Base-by-base conservation (phyloP, 2,113 vertebrate genomes). In the Phaethon lepturus region DNA sequence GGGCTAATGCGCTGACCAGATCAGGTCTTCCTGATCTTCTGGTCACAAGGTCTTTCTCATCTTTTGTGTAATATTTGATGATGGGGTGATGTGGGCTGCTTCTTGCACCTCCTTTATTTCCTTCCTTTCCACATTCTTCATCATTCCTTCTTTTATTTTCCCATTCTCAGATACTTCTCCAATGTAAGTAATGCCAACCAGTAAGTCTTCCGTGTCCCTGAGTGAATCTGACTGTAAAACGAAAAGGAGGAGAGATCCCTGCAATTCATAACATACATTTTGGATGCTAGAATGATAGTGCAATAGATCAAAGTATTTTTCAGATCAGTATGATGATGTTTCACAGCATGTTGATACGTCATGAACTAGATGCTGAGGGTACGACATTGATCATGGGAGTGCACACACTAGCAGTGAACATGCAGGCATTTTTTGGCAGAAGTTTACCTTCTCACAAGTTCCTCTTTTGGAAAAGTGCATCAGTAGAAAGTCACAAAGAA, bases 201-300 rank as follows among this genome's bases (percentile, higher is more conserved):
- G 38, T 96, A 78, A 90, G 88, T 94, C 91, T 88, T 95, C 89
- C 12, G 1, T 91, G 49, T 28, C 87, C 82, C 62, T 94, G 62
- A 93, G 69, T 0, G 0, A 87, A 89, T 87, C 19, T 87, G 84
- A 38, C 45, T 85, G 62, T 76, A 87, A 93, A 89, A 91, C 3
- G 19, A 71, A 84, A 77, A 90, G 73, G 47, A 92, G 55, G 53
- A 81, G 76, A 86, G 56, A 81, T 92, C 84, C 71, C 62, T 95
- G 35, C 33, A 72, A 38, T 91, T 95, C 15, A 17, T 76, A 94
- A 66, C 25, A 22, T 49, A 55, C n/a, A 82, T 64, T 79, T 93
- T 87, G 78, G 62, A 89, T 90, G 58, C 58, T 82, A 74, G 63
- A 89, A 90, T 8, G 18, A 42, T 60, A 87, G 73, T 82, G 80